Evolutionary conservation across 2,797 vertebrate genomes (phyloP), one percentile per base, ranked within the genome.

Genomic region (Acanthurus tractus): DNA sequence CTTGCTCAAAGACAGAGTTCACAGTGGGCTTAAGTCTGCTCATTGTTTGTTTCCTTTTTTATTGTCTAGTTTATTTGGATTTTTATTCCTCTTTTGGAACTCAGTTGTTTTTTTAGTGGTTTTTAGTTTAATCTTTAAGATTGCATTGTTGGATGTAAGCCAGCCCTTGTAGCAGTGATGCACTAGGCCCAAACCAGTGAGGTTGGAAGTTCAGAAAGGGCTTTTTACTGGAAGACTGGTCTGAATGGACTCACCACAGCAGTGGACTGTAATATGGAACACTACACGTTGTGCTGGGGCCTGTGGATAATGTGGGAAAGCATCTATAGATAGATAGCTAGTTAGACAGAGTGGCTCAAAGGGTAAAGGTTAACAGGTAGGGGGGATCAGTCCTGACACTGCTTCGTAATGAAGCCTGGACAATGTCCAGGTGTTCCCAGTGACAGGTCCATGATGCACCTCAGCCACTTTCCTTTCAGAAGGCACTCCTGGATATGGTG

Each of bases 401-500:
- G 36, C 80, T 77, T 86, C 22, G 38, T 38, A 50, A 96, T 96
- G 95, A 96, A 96, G 88, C 92, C 92, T 70, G 90, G 93, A 85
- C 85, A 87, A 22, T 86, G 86, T 81, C 90, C 85, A 66, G 89
- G 85, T 59, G 78, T 86, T 70, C 70, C 90, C 78, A 87, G 62
- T 70, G 90, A 95, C 65, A 92, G 83, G 76, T 77, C 88, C 87
- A 94, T 94, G 94, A 95, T 94, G 91, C 92, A 94, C 74, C 91
- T 96, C 68, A 90, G 93, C 80, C 90, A 92, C 63, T 93, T 91
- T 65, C 95, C 95, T 13, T 80, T 94, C 45, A 91, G 95, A 83
- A 93, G 95, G 67, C 95, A 96, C 85, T 96, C 95, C 62, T 96
- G 95, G 95, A 96, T 96, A 80, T 95, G 95, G 95, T 96, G 88